Evolutionary conservation across 2,113 vertebrate species (phyloP), one percentile per base, ranked within the genome.

Genomic region (Megalops atlanticus): DNA sequence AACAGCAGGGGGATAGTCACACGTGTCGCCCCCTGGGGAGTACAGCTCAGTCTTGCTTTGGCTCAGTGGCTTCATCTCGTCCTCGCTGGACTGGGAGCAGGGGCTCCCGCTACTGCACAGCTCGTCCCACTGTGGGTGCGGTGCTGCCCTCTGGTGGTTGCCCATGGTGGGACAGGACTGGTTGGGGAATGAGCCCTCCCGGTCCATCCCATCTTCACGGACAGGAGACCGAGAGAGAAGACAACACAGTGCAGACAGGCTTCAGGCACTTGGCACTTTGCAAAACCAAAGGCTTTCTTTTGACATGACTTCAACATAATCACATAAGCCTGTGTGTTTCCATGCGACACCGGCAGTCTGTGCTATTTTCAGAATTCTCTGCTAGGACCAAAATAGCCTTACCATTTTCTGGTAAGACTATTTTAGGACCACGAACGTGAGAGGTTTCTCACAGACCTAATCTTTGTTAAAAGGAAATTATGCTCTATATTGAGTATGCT

Each of bases 51-150:
- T 86, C 81, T 92, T 93, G 0, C 47, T 77, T n/a, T 86, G 87
- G n/a, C 68, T 84, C 31, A 87, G 76, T 1, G 82, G 82, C 72
- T 95, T 93, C 77, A 87, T 81, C 33, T 93, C 90, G 0, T 95
- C 92, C 0, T 97, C 92, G 0, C 93, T 95, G 72, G 90, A 94
- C 85, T 93, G 92, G 76, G 95, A 95, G 88, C 91, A 94, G 11
- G 90, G 90, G n/a, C 95, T 95, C 58, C 85, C 92, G 76, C 92
- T 95, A 89, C 94, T 96, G 68, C 91, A 95, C 86, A 72, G 18
- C 0, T 93, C 92, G 0, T 95, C 92, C 94, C 93, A 94, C 77
- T 82, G 89, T 14, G 88, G 81, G 80, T 90, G 93, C n/a, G 85
- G 77, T 21, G 82, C 83, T 0, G 92, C 90, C 76, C 89, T 86